Evolutionary conservation across 1,140 invertebrate species (phyloP).

Genomic region (Phocides pigmalion): DNA sequence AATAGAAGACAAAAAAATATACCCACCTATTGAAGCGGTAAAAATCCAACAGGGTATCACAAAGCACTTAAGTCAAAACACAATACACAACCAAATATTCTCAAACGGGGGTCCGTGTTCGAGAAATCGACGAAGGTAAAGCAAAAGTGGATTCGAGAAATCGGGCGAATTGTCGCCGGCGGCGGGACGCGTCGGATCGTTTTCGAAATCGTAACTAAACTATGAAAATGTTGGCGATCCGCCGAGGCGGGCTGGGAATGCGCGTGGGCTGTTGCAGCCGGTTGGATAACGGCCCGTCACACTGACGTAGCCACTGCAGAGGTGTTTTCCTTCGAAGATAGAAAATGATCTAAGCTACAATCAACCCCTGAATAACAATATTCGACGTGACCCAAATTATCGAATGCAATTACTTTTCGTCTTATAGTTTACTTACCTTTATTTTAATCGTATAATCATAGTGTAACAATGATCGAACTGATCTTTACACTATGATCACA

Average conservation of each 20-base stretch:
- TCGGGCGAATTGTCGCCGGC: slow-evolving; percentile 70
- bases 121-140: slow-evolving; percentile 69
- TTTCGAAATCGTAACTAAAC: slow-evolving; percentile 83
- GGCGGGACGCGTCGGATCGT: slow-evolving; percentile 82
- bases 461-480: neutral
- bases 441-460: neutral
- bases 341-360: slow-evolving; percentile 69
- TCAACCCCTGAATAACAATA: slow-evolving; percentile 21
- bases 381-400: slow-evolving; percentile 8
- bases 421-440: neutral
- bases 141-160: slow-evolving; percentile 68
- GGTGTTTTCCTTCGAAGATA: slow-evolving; percentile 81
- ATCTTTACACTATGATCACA: neutral
- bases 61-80: slow-evolving; percentile 60
- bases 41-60: slow-evolving; percentile 67
- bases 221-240: slow-evolving; percentile 75
- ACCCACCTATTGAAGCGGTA: slow-evolving; percentile 57
- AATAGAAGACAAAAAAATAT: slow-evolving; percentile 10
- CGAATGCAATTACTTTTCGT: neutral
- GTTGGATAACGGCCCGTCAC: slow-evolving; percentile 69
- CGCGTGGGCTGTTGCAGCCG: slow-evolving; percentile 71
- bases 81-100: slow-evolving; percentile 55
- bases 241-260: slow-evolving; percentile 75
- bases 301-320: slow-evolving; percentile 73
- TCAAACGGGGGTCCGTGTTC: slow-evolving; percentile 43